These are phyloP conservation scores for Pomatorhinus ruficollis DNA, from an alignment of 2,113 vertebrate genomes.

Conservation along the genomic window DNA sequence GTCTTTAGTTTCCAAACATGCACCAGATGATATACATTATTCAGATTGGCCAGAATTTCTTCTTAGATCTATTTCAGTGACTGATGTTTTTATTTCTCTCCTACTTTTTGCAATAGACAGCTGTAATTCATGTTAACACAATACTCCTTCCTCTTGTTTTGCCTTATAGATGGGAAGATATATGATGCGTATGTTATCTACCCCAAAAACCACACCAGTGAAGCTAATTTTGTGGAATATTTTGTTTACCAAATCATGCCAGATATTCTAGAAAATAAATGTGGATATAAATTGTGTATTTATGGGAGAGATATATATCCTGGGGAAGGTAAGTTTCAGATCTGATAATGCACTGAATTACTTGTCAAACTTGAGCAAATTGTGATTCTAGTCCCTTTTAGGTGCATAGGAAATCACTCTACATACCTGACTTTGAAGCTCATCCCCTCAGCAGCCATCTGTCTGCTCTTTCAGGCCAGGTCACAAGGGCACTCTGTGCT, in stretches of 20 bases:
- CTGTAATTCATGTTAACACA: not conserved
- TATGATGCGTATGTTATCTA: slow-evolving; percentile 91
- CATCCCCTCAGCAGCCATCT: not conserved
- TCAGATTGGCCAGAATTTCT: not conserved
- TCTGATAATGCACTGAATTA: not conserved
- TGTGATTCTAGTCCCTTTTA: not conserved
- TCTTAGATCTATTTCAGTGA: not conserved
- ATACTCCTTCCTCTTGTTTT: not conserved
- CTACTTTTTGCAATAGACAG: not conserved
- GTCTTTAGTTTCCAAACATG: not conserved
- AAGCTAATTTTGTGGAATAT: slow-evolving; percentile 65
- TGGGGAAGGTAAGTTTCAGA: slow-evolving; percentile 80
- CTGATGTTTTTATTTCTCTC: not conserved
- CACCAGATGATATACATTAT: fast-evolving
- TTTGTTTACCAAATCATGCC: slow-evolving; percentile 85
- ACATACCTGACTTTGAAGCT: not conserved
- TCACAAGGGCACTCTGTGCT: not conserved
- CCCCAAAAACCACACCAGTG: slow-evolving; percentile 44
- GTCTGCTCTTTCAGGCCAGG: not conserved
- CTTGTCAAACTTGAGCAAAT: not conserved
- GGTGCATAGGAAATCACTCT: not conserved
- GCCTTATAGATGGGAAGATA: slow-evolving; percentile 81
- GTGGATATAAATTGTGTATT: slow-evolving; percentile 87
- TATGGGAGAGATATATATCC: slow-evolving; percentile 84
- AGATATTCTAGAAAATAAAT: slow-evolving; percentile 85